Evolutionary conservation across 2,113 vertebrate genomes (phyloP), one percentile per base, ranked within the genome.

Genomic region (Phalacrocorax pelagicus): DNA sequence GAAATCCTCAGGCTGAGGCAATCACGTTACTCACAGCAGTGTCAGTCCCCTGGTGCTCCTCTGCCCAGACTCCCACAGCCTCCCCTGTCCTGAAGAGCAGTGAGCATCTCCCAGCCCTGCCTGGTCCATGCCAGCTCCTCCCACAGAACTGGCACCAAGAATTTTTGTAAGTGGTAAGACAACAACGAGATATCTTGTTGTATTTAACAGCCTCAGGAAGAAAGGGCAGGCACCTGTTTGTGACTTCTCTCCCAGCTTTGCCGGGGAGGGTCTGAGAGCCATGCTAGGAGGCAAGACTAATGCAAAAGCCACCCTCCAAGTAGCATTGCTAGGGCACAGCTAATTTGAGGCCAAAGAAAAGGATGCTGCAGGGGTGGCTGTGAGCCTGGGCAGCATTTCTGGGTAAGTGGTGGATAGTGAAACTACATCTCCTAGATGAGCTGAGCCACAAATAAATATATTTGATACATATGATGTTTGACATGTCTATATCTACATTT

Each of bases 41-140:
- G 1, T 30, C 22, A 18, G 23, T 15, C 12, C 38, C n/a, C 18
- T 26, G 29, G 19, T 3, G 17, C 51, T 94, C 58, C 34, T 70
- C 55, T 84, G 63, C 67, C 40, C 0, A 0, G 19, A 36, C 7
- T 20, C 58, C 32, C 49, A 32, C 26, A 46, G 47, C 52, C 26
- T 67, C 42, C 46, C 27, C 13, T 0, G 4, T 6, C 29, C 62
- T 36, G 36, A 52, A 52, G 49, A 44, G 66, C 52, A 55, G 9
- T 2, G 15, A 79, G 5, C 38, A 11, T 10, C n/a, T 88, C 49
- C 49, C 63, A 73, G 62, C 62, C 75, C 46, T 36, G 15, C 27
- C 85, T 42, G 36, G 15, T 52, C 27, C 44, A 4, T 54, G 32
- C 27, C 61, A 46, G 12, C 7, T 88, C 10, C 40, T 72, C 1